Conservation (phyloP, 1,140 invertebrate genomes). For the Procambarus clarkii region DNA sequence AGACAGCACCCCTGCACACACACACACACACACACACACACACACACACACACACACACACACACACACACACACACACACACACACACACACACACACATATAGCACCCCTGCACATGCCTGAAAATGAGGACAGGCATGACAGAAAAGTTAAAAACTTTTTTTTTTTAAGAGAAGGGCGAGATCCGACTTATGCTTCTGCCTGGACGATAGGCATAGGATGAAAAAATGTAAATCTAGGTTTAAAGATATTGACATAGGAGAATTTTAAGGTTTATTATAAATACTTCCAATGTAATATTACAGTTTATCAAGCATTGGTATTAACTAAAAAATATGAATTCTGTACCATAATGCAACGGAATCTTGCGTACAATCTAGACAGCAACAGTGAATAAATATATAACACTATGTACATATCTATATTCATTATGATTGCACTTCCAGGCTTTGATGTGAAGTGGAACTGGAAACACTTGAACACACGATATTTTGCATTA, state of each 20-base stretch:
- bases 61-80: no score
- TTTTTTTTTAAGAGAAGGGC: no score
- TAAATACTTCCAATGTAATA: slow-evolving; percentile 25
- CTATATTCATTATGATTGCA: slow-evolving; percentile 37
- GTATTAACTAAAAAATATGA: slow-evolving; percentile 33
- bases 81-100: no score
- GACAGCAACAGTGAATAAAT: slow-evolving; percentile 36
- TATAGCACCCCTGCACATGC: no score
- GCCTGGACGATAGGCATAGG: no score
- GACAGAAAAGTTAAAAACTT: no score
- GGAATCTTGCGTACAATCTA: slow-evolving; percentile 24
- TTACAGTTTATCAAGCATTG: slow-evolving; percentile 27
- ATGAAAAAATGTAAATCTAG: background rate
- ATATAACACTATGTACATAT: slow-evolving; percentile 41
- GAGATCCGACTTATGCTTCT: no score
- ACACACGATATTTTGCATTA: background rate
- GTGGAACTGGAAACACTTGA: background rate
- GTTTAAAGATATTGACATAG: background rate
- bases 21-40: no score
- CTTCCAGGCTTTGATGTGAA: slow-evolving; percentile 2
- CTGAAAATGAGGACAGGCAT: no score
- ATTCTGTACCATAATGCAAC: slow-evolving; percentile 25
- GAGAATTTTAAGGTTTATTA: slow-evolving; percentile 30
- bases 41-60: no score
- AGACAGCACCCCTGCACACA: no score